Evolutionary conservation across 2,113 vertebrate species (phyloP).

Genomic region (Hucho hucho): DNA sequence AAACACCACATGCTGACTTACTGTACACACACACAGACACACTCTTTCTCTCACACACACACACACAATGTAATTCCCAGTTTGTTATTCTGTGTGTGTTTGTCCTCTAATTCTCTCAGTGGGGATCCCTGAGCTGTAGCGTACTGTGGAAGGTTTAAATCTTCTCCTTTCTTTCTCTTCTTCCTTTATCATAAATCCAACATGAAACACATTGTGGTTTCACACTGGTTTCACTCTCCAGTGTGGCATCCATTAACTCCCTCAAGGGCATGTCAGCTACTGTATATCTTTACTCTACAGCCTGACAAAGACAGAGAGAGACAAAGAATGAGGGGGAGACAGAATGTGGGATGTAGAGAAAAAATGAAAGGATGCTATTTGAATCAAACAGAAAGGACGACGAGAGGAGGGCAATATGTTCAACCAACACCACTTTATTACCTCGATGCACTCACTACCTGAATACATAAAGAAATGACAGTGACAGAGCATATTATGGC

Average conservation of each 20-base stretch:
- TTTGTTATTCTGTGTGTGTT: constrained; percentile 12
- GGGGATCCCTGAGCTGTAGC: constrained; percentile 2
- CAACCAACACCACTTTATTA: not conserved
- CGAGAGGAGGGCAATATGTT: not conserved
- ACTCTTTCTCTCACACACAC: no score
- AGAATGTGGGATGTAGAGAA: not conserved
- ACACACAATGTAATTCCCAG: not conserved
- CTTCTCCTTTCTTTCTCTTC: constrained; percentile 13
- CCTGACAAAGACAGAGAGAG: not conserved
- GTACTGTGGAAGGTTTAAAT: constrained; percentile 28
- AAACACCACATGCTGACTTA: not conserved
- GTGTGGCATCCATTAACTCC: not conserved
- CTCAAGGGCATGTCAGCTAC: constrained; percentile 33
- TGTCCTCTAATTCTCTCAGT: constrained; percentile 2
- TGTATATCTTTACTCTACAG: constrained; percentile 31
- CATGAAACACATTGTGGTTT: constrained; percentile 14
- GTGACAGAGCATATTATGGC: no score
- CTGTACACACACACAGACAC: not conserved
- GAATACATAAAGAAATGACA: no score
- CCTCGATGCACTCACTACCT: no score
- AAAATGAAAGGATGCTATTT: not conserved
- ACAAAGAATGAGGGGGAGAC: not conserved
- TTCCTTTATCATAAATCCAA: constrained; percentile 25
- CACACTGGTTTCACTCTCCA: not conserved
- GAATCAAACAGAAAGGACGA: not conserved